phyloP scores from a whole-genome alignment of 2,888 invertebrate genomes.

The Ectobius pallidus region DNA sequence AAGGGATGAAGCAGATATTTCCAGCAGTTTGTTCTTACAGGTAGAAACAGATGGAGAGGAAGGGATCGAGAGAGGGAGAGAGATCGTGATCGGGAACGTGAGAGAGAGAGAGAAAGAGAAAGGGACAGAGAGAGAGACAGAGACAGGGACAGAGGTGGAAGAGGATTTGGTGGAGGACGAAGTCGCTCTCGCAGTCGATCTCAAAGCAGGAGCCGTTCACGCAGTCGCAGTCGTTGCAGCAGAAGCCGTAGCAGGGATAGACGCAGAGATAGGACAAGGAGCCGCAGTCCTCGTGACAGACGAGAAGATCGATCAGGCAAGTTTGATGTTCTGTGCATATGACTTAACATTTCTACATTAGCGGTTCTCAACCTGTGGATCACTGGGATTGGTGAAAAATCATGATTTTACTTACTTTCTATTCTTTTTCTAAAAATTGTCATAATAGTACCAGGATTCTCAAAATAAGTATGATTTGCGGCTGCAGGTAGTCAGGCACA shows the following conservation, averaged over 20 bases:
- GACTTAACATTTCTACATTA: neutral
- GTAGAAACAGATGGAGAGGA: slow-evolving; percentile 38
- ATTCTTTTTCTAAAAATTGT: neutral
- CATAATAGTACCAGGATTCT: neutral
- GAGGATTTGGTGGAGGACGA: slow-evolving; percentile 23
- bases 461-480: neutral
- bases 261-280: slow-evolving; percentile 28
- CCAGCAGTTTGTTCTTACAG: no score
- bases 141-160: slow-evolving; percentile 26
- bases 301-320: slow-evolving; percentile 40
- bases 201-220: neutral
- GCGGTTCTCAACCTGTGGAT: neutral
- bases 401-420: no score
- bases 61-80: slow-evolving; percentile 14
- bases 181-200: neutral
- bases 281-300: slow-evolving; percentile 37
- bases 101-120: neutral
- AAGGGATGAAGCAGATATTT: no score
- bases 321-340: neutral
- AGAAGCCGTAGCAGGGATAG: slow-evolving; percentile 28
- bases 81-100: neutral
- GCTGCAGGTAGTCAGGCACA: no score
- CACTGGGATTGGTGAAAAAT: no score
- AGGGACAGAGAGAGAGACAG: slow-evolving; percentile 9
- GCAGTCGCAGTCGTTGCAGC: slow-evolving; percentile 23